Conservation (phyloP, 30 jellyfish, hydroid and myxozoan species). For the Cassiopea xamachana region DNA sequence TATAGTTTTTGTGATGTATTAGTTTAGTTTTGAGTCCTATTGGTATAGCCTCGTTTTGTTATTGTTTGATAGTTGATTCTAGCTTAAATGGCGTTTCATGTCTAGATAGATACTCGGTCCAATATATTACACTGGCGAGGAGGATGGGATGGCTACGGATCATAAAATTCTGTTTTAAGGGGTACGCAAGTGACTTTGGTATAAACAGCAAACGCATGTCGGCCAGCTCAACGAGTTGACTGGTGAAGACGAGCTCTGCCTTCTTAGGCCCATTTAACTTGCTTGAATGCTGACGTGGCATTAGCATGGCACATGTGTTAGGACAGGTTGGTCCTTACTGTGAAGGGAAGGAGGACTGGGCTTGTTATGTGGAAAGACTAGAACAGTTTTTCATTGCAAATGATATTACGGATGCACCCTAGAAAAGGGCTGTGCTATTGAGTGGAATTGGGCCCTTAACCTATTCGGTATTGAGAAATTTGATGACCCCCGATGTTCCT, state of each 20-base stretch:
- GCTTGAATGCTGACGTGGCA: conserved; percentile 42
- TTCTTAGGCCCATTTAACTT: conserved; percentile 31
- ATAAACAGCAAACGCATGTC: neutral
- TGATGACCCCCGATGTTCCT: conserved; percentile 49
- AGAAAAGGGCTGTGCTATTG: conserved; percentile 28
- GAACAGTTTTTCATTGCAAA: conserved; percentile 53
- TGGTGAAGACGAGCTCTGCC: conserved; percentile 50
- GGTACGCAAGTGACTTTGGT: conserved; percentile 1
- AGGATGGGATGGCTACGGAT: conserved; percentile 17
- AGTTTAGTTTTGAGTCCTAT: conserved; percentile 13
- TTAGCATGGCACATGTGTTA: neutral
- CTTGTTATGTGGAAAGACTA: conserved; percentile 58
- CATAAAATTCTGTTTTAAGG: conserved; percentile 32
- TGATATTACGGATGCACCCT: conserved; percentile 35
- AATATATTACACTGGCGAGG: conserved; percentile 38
- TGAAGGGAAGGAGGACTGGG: conserved; percentile 45
- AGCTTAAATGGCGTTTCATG: neutral
- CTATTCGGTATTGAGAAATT: conserved; percentile 11
- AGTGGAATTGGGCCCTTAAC: conserved; percentile 42
- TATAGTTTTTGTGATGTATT: conserved; percentile 19
- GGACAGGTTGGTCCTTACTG: conserved; percentile 42
- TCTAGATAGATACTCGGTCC: neutral
- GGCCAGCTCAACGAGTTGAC: conserved; percentile 39
- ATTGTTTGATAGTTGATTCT: neutral
- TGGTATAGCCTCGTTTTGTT: conserved; percentile 33